Conservation (phyloP, 2,113 vertebrate species). For the Peromyscus californicus region DNA sequence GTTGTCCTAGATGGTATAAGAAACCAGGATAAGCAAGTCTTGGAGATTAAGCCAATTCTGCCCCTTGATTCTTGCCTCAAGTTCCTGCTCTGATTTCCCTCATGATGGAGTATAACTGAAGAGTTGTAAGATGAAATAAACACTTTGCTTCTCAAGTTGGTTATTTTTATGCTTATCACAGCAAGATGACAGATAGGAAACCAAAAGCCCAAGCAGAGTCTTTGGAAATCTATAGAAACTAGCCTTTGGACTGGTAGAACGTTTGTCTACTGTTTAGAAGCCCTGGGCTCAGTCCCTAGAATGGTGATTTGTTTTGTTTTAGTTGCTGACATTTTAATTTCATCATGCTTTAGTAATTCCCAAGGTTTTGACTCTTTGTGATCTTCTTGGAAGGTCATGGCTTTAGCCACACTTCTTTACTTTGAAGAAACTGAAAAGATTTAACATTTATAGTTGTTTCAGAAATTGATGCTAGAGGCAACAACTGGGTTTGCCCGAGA, state of each 20-base stretch:
- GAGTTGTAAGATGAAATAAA: background rate
- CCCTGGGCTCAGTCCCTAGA: background rate
- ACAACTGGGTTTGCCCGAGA: constrained; percentile 12
- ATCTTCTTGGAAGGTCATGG: constrained; percentile 56
- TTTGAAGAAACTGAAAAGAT: constrained; percentile 52
- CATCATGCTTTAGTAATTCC: constrained; percentile 20
- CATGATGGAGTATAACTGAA: background rate
- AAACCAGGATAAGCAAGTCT: background rate
- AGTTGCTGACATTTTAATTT: constrained; percentile 11
- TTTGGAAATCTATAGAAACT: background rate
- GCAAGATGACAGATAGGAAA: background rate
- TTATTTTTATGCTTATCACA: background rate
- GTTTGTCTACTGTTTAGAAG: too few relatives aligned
- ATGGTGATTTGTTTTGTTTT: background rate
- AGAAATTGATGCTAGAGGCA: constrained; percentile 58
- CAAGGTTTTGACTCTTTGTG: constrained; percentile 23
- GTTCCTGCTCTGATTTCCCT: background rate
- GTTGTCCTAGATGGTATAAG: background rate
- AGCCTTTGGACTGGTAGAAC: background rate
- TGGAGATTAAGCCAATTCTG: background rate
- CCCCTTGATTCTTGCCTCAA: background rate
- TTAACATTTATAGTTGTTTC: constrained; percentile 10
- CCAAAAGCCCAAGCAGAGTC: background rate
- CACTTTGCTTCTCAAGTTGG: background rate
- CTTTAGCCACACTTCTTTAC: constrained; percentile 36